Evolutionary conservation across 2,113 vertebrate genomes (phyloP), one percentile per base, ranked within the genome.

Genomic region (Sorex araneus): DNA sequence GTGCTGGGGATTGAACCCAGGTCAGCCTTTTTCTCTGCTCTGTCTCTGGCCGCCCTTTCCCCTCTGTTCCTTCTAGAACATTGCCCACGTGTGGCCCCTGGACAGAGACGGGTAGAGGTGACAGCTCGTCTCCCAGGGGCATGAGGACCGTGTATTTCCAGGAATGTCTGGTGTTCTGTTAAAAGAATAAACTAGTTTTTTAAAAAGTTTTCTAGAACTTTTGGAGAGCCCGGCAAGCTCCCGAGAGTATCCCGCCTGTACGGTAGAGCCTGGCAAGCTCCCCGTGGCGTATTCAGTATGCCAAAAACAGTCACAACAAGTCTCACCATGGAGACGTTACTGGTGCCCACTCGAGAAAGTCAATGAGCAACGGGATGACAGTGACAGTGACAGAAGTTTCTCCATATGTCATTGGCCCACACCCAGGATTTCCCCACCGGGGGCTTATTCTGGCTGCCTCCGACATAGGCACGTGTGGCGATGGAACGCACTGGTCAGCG

Each of bases 401-500:
- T 34, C 9, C 30, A 0, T 19, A 21, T 6, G 3, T 23, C 47
- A 2, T 6, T 0, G 25, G 54, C 19, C 28, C 25, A 27, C 8
- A 6, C 36, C 47, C 66, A 21, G 6, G 10, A 6, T 36, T 69
- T 13, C 8, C 8, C 1, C 0, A 30, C 30, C 16, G 66, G 50
- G 28, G 8, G 0, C 66, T 28, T 12, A n/a, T 21, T 25, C 45
- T 18, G 70, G n/a, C 75, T 69, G 19, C 57, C 21, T 70, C 54
- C 69, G 12, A n/a, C 7, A 0, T 15, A 8, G 19, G 1, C 36
- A 40, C 0, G 2, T 0, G 0, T 16, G 1, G 1, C 1, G 34
- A n/a, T 87, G 25, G 60, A 21, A 1, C 12, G 9, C 30, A 10
- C 5, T n/a, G 1, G 19, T 5, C 0, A 8, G 43, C 12, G 6